Base-by-base conservation (phyloP, 1,140 invertebrate species). In the Bombus ignitus region DNA sequence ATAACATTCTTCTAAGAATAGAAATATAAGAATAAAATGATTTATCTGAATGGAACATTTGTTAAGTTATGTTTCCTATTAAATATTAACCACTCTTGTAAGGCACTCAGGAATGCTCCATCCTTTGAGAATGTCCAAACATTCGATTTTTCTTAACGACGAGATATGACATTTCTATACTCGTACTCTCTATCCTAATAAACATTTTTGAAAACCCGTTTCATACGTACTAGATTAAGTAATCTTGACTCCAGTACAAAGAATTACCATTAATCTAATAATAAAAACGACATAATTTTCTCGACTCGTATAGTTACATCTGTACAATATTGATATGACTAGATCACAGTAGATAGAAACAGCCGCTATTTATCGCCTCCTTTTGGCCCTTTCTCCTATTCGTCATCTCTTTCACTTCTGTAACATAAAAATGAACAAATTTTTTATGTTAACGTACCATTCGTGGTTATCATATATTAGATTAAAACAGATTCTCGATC, bases 281-380 rank as follows among this genome's bases (percentile, higher is more conserved):
- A 47, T 53, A 53, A 22, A 53, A 53, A 53, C 47, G 47, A 22
- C 18, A 22, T 53, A 8, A 53, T 53, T 53, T 53, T 53, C 47
- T 22, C 47, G 74, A 47, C 66, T 65, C 22, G 1, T 37, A 72
- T 65, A 73, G 37, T 83, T 82, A 82, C 39, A 74, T 81, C 47
- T 76, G 77, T 81, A 74, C 44, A 87, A 72, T 75, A 88, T 90
- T 86, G 79, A 81, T 90, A 92, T 94, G 94, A 95, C 94, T 95
- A 94, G 94, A 95, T 94, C 92, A 94, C 92, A 94, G 91, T 89
- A 87, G 76, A 74, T 88, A 83, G 82, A 91, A 53, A 91, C 91
- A 93, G 91, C 91, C 90, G 84, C n/a, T 53, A 53, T 53, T 89
- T 85, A 73, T 87, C 68, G 15, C 81, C 86, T 82, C 74, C 88